Evolutionary conservation across 2,888 invertebrate species (phyloP).

Genomic region (Koerneria pararmatus): DNA sequence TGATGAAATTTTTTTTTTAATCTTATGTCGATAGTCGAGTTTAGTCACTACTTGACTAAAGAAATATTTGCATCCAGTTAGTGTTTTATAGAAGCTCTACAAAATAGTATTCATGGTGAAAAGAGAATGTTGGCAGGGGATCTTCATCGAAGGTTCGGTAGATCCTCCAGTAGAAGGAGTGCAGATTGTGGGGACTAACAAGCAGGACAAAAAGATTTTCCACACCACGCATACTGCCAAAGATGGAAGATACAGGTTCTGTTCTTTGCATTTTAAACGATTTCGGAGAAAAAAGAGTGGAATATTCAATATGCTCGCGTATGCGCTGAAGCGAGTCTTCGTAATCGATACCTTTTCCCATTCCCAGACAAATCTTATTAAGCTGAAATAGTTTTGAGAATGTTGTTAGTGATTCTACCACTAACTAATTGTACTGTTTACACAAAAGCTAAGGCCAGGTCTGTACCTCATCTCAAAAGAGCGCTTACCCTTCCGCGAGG

Average conservation of each 20-base stretch:
- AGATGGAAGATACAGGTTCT: slow-evolving; percentile 71
- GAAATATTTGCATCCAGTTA: background rate
- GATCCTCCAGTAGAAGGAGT: slow-evolving; percentile 66
- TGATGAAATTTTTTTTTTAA: background rate
- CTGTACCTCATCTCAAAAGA: no score
- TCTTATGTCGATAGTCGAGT: background rate
- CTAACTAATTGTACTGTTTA: no score
- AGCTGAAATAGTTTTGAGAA: no score
- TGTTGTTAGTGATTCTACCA: no score
- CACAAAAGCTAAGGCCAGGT: no score
- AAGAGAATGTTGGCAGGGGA: slow-evolving; percentile 68
- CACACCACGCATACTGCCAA: slow-evolving; percentile 66
- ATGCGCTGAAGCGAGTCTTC: background rate
- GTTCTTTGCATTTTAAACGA: background rate
- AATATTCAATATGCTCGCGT: background rate
- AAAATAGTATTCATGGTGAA: background rate
- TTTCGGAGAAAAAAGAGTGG: background rate
- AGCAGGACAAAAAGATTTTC: slow-evolving; percentile 47
- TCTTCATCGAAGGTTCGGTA: slow-evolving; percentile 69
- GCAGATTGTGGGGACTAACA: slow-evolving; percentile 54
- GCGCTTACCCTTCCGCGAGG: no score
- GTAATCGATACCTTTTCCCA: background rate
- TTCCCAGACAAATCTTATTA: background rate
- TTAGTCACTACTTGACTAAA: background rate
- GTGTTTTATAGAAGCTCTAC: background rate